Evolutionary conservation across 2,113 vertebrate species (phyloP), one percentile per base, ranked within the genome.

Genomic region (Gnathonemus longibarbis): DNA sequence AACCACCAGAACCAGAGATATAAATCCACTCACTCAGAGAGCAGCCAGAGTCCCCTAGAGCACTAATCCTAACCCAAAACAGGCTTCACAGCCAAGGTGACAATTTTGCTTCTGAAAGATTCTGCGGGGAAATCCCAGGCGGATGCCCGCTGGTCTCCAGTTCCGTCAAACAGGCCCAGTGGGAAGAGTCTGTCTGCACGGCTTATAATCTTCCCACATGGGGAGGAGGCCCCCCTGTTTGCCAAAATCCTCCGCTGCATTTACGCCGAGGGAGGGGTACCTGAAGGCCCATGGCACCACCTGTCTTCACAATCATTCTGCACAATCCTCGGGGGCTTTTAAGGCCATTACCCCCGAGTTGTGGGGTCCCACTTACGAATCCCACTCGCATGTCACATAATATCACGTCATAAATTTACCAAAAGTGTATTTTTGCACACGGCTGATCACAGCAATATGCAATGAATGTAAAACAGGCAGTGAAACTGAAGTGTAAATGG

Each of bases 71-170:
- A 50, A 50, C 48, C 84, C 84, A 50, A 50, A 86, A 49, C 19
- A 27, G 8, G 19, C 88, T 88, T 80, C 90, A 90, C 88, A 8
- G 74, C 86, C n/a, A 31, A 35, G 15, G 31, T 19, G 45, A 49
- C 45, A 31, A 15, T 52, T 90, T 74, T 24, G 84, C 80, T 90
- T 80, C 91, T 92, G 19, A 15, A n/a, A 46, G 45, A 66, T 27
- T n/a, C 56, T 48, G 56, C 1, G 9, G 19, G 58, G 88, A 56
- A 66, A 24, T 31, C 62, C 56, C 5, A n/a, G 39, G 21, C 5
- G 10, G 10, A 46, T 13, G 39, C 21, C 62, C 0, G 74, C 31
- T 80, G 74, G 13, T 42, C 74, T 80, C 35, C 74, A 19, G 19
- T 80, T 42, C 74, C 0, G 13, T 80, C 74, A 80, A 80, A 80